phyloP scores from a whole-genome alignment of 2,797 vertebrate genomes.

The Labroides dimidiatus region DNA sequence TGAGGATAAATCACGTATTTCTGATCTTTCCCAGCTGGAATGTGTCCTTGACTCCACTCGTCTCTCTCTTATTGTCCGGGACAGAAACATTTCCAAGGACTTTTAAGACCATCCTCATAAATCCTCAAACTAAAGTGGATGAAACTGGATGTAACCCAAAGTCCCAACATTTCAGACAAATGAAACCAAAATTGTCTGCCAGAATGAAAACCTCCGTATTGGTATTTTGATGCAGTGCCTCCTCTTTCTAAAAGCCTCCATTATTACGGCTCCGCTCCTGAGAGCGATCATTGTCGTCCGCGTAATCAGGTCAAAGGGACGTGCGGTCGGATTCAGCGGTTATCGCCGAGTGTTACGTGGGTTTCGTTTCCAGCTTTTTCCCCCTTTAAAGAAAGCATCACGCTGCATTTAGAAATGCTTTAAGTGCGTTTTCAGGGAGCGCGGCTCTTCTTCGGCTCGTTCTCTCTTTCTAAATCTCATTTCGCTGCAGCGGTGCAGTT shows the following conservation, averaged over 20 bases:
- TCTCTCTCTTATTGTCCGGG: conserved; percentile 36
- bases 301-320: conserved; percentile 40
- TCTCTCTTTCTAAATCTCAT: conserved; percentile 6
- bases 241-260: conserved; percentile 28
- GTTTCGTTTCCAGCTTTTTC: conserved; percentile 13
- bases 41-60: conserved; percentile 28
- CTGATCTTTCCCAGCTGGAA: conserved; percentile 1
- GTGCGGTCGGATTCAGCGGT: conserved; percentile 10
- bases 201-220: conserved; percentile 43
- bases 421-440: conserved; percentile 10
- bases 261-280: conserved; percentile 38
- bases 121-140: conserved; percentile 70
- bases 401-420: conserved; percentile 8
- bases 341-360: conserved; percentile 16
- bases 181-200: conserved; percentile 64
- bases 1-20: neutral
- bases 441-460: neutral
- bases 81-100: conserved; percentile 19
- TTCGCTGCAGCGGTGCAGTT: neutral
- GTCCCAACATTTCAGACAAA: conserved; percentile 69
- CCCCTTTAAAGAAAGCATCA: neutral
- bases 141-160: conserved; percentile 69
- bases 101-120: conserved; percentile 50
- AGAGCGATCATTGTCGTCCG: conserved; percentile 38
- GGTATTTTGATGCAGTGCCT: conserved; percentile 41